Evolutionary conservation across 2,797 vertebrate species (phyloP).

Genomic region (Sebastes elongatus): DNA sequence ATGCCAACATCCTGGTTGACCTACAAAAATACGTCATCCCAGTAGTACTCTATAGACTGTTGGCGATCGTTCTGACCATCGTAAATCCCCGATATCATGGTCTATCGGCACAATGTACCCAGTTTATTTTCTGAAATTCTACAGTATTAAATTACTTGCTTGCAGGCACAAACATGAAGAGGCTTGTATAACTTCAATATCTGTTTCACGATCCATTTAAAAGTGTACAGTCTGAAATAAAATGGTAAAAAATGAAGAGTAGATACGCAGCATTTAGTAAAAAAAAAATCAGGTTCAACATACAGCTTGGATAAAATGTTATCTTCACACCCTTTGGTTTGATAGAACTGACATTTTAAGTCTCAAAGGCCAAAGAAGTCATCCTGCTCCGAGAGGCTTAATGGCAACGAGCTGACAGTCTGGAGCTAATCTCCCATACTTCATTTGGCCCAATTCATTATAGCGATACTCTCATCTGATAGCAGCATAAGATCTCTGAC

Average conservation of each 20-base stretch:
- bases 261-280: neutral
- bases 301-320: slow-evolving; percentile 1
- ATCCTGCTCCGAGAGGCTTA: slow-evolving; percentile 56
- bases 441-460: slow-evolving; percentile 71
- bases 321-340: slow-evolving; percentile 21
- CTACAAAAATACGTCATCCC: no score
- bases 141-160: neutral
- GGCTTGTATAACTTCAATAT: neutral
- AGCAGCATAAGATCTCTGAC: slow-evolving; percentile 60
- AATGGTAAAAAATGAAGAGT: neutral
- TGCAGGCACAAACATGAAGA: neutral
- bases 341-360: slow-evolving; percentile 50
- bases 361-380: slow-evolving; percentile 46
- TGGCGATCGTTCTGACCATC: no score
- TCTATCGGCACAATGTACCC: neutral
- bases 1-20: no score
- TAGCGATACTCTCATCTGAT: slow-evolving; percentile 61
- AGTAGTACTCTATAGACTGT: no score
- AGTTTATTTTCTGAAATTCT: neutral
- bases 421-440: slow-evolving; percentile 71
- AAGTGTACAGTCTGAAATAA: neutral
- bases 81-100: no score
- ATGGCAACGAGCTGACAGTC: slow-evolving; percentile 64
- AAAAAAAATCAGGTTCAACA: neutral
- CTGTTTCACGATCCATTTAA: neutral